Evolutionary conservation across 2,797 vertebrate genomes (phyloP).

Genomic region (Pseudotriccus pelzelni): DNA sequence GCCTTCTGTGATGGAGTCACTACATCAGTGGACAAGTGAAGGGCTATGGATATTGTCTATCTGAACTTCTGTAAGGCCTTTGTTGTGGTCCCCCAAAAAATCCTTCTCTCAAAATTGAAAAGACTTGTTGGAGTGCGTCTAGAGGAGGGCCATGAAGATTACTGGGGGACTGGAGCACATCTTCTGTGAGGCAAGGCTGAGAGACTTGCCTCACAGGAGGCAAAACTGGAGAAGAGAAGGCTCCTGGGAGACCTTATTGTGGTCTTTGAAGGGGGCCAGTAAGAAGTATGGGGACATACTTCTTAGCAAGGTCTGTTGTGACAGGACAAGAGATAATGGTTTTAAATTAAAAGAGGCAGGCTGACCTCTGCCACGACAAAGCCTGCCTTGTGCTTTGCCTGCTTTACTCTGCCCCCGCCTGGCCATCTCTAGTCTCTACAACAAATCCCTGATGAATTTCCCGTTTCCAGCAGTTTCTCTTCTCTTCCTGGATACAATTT

Average conservation of each 20-base stretch:
- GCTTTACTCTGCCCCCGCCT: neutral
- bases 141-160: neutral
- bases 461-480: neutral
- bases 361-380: neutral
- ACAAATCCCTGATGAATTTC: neutral
- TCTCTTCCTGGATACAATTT: neutral
- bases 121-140: neutral
- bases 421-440: neutral
- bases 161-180: neutral
- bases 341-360: neutral
- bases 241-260: neutral
- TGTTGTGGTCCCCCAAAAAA: neutral
- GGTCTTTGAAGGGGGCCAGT: neutral
- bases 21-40: neutral
- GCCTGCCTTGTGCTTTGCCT: neutral
- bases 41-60: neutral
- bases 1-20: neutral
- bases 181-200: neutral
- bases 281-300: neutral
- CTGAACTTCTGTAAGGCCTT: neutral
- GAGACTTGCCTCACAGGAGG: neutral
- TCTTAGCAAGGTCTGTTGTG: neutral
- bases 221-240: neutral
- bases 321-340: neutral
- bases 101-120: neutral